Conservation (phyloP, 2,888 invertebrate species). For the Caenorhabditis uteleia region DNA sequence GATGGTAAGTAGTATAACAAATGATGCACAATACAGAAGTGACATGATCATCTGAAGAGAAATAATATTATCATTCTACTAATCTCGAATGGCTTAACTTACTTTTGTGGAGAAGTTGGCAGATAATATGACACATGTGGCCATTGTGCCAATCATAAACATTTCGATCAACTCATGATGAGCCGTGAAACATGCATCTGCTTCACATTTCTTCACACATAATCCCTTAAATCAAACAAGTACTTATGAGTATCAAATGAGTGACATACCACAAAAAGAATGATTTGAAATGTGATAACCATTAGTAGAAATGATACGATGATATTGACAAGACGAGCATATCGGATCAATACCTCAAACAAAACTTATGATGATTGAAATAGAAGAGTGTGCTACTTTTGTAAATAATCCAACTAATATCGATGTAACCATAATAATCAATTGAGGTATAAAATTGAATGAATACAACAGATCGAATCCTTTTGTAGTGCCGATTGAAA, state of each 20-base stretch:
- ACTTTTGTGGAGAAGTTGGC: conserved; percentile 25
- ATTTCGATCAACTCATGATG: conserved; percentile 20
- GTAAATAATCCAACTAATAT: conserved; percentile 11
- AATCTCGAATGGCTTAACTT: no score
- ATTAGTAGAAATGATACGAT: conserved; percentile 16
- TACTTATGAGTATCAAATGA: not conserved
- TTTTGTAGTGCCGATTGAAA: conserved; percentile 13
- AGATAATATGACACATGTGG: conserved; percentile 23
- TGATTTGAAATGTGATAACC: conserved; percentile 19
- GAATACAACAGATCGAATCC: conserved; percentile 6
- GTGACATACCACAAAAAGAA: conserved; percentile 9
- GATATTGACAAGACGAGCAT: conserved; percentile 11
- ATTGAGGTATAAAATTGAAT: conserved; percentile 20
- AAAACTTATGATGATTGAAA: no score
- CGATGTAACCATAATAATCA: conserved; percentile 8
- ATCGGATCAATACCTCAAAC: conserved; percentile 14
- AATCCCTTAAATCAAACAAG: no score
- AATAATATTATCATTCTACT: no score
- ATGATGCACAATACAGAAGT: conserved; percentile 11
- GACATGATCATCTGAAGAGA: no score
- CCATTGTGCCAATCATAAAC: conserved; percentile 17
- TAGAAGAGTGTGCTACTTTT: no score
- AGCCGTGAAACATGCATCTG: not conserved
- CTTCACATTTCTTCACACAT: not conserved
- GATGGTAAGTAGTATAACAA: conserved; percentile 9